A percentile compares a stretch with the other conserved stretches of the same genome.
phyloP scores from a whole-genome alignment of 2,113 vertebrate genomes.

The Puffinus mauretanicus region DNA sequence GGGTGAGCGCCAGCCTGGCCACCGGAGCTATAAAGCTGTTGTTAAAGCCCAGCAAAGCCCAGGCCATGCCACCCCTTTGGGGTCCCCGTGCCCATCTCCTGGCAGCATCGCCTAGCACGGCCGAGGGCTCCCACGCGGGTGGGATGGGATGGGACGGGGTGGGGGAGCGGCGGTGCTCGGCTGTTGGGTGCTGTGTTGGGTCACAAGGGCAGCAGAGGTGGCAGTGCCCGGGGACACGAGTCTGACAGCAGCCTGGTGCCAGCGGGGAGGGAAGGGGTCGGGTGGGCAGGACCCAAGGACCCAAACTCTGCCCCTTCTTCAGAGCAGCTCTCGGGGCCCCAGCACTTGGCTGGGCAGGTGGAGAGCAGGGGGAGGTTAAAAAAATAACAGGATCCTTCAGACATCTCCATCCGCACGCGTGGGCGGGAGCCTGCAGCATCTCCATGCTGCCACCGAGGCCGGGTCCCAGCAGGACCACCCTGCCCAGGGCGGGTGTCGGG shows the following conservation, averaged over 20 bases:
- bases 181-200: background rate
- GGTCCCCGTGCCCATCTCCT: background rate
- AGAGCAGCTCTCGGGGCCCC: background rate
- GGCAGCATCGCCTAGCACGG: background rate
- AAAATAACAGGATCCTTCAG: background rate
- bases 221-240: fast-evolving
- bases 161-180: background rate
- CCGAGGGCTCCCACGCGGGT: fast-evolving
- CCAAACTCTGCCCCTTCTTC: background rate
- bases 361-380: background rate
- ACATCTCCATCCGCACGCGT: background rate
- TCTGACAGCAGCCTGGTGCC: background rate
- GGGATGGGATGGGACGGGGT: too few relatives aligned
- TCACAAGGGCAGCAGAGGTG: background rate
- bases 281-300: background rate
- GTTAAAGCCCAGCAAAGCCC: background rate
- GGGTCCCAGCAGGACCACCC: background rate
- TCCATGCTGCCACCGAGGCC: background rate
- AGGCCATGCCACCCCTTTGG: background rate
- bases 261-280: fast-evolving
- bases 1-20: background rate
- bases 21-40: too few relatives aligned
- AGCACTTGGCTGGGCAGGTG: background rate
- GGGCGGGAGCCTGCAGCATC: background rate
- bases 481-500: background rate